phyloP scores from a whole-genome alignment of 2,113 vertebrate species.

The Coracopsis vasa region DNA sequence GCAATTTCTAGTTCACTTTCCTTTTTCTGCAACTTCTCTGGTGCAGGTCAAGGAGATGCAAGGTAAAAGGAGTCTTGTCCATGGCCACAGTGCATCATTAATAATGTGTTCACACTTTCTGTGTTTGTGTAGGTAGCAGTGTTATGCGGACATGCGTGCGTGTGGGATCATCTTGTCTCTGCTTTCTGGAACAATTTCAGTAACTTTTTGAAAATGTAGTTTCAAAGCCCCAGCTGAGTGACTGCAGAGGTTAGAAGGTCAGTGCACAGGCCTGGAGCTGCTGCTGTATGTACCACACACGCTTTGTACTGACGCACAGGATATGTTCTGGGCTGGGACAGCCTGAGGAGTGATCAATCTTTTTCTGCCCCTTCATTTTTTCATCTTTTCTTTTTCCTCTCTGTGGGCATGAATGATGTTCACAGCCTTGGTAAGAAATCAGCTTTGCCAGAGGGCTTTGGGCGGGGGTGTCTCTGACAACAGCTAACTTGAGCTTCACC shows the following conservation, averaged over 20 bases:
- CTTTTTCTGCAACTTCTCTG: neutral
- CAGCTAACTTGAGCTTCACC: neutral
- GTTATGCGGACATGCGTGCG: rapidly evolving
- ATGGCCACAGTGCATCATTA: rapidly evolving
- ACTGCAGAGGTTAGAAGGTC: neutral
- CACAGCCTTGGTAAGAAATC: neutral
- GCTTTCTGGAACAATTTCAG: neutral
- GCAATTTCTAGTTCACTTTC: neutral
- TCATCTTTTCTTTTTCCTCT: too few relatives aligned
- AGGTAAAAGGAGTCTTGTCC: neutral
- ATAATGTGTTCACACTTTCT: rapidly evolving
- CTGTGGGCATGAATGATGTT: neutral
- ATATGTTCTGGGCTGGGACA: neutral
- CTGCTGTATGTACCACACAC: rapidly evolving
- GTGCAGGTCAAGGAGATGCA: neutral
- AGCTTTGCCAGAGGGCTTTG: neutral
- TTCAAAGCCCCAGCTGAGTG: neutral
- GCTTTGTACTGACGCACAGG: rapidly evolving
- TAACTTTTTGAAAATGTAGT: neutral
- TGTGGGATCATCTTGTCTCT: neutral
- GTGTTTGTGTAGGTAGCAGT: rapidly evolving
- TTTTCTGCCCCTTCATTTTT: neutral
- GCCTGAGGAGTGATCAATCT: too few relatives aligned
- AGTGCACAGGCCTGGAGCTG: neutral
- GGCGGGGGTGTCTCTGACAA: rapidly evolving